Conservation (phyloP, 2,888 invertebrate genomes). For the Drosophila buzzatii region DNA sequence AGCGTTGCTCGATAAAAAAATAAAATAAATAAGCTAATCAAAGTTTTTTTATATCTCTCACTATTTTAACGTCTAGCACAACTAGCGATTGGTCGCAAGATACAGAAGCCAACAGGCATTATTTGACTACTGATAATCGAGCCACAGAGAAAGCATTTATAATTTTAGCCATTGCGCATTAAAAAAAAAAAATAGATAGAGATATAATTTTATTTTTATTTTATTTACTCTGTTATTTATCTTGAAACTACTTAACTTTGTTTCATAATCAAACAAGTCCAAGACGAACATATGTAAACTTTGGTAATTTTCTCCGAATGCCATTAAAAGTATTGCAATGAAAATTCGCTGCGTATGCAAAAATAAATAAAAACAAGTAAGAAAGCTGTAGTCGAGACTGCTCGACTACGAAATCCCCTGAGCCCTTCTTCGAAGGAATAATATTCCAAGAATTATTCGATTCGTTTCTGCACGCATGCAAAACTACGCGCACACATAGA, state of each 20-base stretch:
- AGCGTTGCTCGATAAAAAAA: too few relatives aligned
- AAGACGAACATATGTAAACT: conserved; percentile 16
- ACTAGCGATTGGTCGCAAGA: not conserved
- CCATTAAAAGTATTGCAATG: conserved; percentile 41
- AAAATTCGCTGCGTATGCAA: conserved; percentile 45
- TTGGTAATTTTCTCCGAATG: conserved; percentile 17
- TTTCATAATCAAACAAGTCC: conserved; percentile 1
- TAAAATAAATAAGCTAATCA: too few relatives aligned
- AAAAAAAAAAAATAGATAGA: too few relatives aligned
- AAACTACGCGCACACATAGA: too few relatives aligned
- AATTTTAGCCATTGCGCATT: too few relatives aligned
- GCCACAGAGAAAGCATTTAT: not conserved
- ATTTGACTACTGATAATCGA: not conserved
- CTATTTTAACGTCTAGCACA: not conserved
- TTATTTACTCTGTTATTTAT: not conserved
- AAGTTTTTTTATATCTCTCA: not conserved
- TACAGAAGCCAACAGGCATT: not conserved
- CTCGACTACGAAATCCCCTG: too few relatives aligned
- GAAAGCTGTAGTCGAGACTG: too few relatives aligned
- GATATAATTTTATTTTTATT: not conserved
- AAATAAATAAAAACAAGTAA: too few relatives aligned
- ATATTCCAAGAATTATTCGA: too few relatives aligned
- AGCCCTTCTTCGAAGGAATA: too few relatives aligned
- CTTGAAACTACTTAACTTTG: not conserved
- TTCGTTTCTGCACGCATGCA: too few relatives aligned